Evolutionary conservation across 2,888 invertebrate genomes (phyloP).

Genomic region (Peribatodes rhomboidaria): DNA sequence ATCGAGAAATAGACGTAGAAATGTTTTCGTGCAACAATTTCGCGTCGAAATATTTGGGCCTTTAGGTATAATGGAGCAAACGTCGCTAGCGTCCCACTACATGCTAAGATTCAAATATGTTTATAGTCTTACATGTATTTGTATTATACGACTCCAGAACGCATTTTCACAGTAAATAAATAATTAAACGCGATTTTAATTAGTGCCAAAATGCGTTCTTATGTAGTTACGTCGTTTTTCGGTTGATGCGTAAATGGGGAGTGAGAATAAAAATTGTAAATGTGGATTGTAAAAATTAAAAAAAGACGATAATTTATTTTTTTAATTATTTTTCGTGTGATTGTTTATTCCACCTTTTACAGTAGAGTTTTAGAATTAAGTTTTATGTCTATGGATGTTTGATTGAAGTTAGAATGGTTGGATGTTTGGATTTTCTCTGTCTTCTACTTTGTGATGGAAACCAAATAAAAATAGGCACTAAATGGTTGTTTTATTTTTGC

Average conservation of each 20-base stretch:
- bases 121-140: slow-evolving; percentile 41
- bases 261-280: slow-evolving; percentile 63
- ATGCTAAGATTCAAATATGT: slow-evolving; percentile 47
- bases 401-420: slow-evolving; percentile 46
- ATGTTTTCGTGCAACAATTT: slow-evolving; percentile 9
- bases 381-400: slow-evolving; percentile 46
- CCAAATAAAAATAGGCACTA: slow-evolving; percentile 75
- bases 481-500: slow-evolving; percentile 46
- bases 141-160: slow-evolving; percentile 28
- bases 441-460: slow-evolving; percentile 70
- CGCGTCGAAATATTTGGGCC: slow-evolving; percentile 18
- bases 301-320: slow-evolving; percentile 68
- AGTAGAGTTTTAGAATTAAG: slow-evolving; percentile 55
- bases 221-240: slow-evolving; percentile 23
- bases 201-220: slow-evolving; percentile 44
- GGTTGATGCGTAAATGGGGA: slow-evolving; percentile 12
- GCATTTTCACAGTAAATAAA: slow-evolving; percentile 41
- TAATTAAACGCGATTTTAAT: slow-evolving; percentile 43
- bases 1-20: background rate
- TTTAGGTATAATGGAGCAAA: slow-evolving; percentile 13
- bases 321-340: slow-evolving; percentile 44
- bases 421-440: slow-evolving; percentile 49
- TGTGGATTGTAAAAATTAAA: slow-evolving; percentile 56
- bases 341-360: slow-evolving; percentile 46
- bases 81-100: slow-evolving; percentile 28